Evolutionary conservation across 1,140 invertebrate species (phyloP), one percentile per base, ranked within the genome.

Genomic region (Drosophila ogumai): DNA sequence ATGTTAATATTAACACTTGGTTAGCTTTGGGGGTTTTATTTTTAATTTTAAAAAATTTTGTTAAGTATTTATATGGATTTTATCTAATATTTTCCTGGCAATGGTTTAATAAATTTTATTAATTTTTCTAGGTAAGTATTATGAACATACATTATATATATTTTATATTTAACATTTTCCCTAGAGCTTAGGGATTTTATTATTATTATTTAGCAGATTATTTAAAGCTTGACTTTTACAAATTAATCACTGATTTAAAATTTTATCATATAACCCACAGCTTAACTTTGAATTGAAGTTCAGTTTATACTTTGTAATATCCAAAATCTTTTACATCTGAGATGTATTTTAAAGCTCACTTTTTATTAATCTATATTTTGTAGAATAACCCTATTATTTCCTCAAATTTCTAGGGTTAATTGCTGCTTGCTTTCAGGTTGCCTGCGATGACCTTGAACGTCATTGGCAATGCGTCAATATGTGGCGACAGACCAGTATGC

Each of bases 391-490:
- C 3, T n/a, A 5, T 15, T 0, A 36, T 32, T 15, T 34, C 13
- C 6, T 9, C 0, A 10, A 15, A 10, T 22, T 3, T 54, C 43
- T 49, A n/a, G 65, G 66, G 66, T 75, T 72, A 72, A 61, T 32
- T 58, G 38, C 72, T 50, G 49, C 9, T 68, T 50, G n/a, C 19
- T 50, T 50, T 72, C 28, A 40, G 36, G 34, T 41, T 15, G 52
- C 34, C 17, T 15, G 22, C 9, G 38, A 31, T 64, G 82, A 86
- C 82, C 82, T 86, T 86, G 74, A 75, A 80, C 77, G 81, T 72
- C 78, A 85, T 85, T 85, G 81, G 52, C 75, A 85, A 77, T 77
- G 71, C 71, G 58, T 52, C 59, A 71, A 34, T 61, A 40, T 43
- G 40, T 50, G 47, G 46, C 36, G 61, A 57, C 57, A 46, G 40